Evolutionary conservation across 2,888 invertebrate species (phyloP), one percentile per base, ranked within the genome.

Genomic region (Drosophila atripex): DNA sequence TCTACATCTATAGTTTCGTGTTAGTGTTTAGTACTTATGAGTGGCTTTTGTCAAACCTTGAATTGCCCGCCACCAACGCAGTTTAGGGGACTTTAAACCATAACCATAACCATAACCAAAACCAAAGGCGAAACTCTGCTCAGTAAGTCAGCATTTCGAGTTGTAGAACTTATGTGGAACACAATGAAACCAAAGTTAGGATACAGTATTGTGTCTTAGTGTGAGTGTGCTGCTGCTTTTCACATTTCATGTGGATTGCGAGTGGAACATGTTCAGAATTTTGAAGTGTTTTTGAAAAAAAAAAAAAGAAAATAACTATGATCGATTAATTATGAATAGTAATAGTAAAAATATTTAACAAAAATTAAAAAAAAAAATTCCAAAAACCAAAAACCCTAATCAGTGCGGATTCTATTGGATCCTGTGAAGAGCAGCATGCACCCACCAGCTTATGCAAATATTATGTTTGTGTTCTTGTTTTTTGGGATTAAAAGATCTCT

Each of bases 31-130:
- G 38, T 59, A 28, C 11, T 35, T 46, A 16, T 46, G 45, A 45
- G 58, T 64, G 79, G 79, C 68, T 79, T 68, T 63, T 77, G 66
- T 73, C 73, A 86, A 82, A 86, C 86, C 85, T 86, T 84, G 61
- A 86, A 82, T 82, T 82, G 86, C 82, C 80, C 86, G 80, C 86
- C 82, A 86, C 84, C 86, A 75, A 63, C 45, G 56, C 23, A 55
- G 64, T 32, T 73, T 38, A 35, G 50, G 51, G 35, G 51, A 65
- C 57, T 65, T 55, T 23, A 39, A 53, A 70, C 45, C 39, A 28
- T 38, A 56, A 65, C 25, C 21, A 53, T 16, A 52, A 47, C 32
- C 60, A 50, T 65, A 58, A 47, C 57, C 43, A 51, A 43, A 57
- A 59, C 45, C 61, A 49, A 66, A 50, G 23, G 38, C 47, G 21